A percentile compares a stretch with the other conserved stretches of the same genome.
These are phyloP conservation scores for Corydoras sp. DNA, from an alignment of 2,113 vertebrate genomes.

Conservation along the genomic window DNA sequence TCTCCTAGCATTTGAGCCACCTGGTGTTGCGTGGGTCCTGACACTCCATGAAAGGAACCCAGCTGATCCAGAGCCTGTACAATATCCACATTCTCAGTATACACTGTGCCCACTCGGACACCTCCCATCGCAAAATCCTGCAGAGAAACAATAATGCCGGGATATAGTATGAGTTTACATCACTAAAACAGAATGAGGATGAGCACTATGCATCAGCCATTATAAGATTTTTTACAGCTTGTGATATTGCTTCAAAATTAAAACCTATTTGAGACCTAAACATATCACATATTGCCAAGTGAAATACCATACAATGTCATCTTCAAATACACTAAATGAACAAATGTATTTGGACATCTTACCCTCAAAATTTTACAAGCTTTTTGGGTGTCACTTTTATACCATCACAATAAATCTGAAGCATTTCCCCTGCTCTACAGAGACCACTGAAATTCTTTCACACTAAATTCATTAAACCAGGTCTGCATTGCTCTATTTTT, in stretches of 20 bases:
- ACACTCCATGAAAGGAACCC: slow-evolving; percentile 77
- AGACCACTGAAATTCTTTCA: too few relatives aligned
- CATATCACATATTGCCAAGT: too few relatives aligned
- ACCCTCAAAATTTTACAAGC: too few relatives aligned
- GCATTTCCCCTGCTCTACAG: too few relatives aligned
- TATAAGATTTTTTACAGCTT: neutral
- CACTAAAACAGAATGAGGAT: neutral
- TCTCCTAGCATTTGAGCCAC: slow-evolving; percentile 82
- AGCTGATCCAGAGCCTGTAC: slow-evolving; percentile 76
- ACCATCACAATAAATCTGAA: too few relatives aligned
- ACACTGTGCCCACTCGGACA: slow-evolving; percentile 80
- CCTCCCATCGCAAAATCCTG: slow-evolving; percentile 91
- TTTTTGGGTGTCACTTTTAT: too few relatives aligned
- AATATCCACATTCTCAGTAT: slow-evolving; percentile 81
- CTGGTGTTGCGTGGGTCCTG: slow-evolving; percentile 80
- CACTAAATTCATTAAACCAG: too few relatives aligned
- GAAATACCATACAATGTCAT: too few relatives aligned
- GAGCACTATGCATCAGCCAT: neutral
- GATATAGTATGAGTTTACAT: neutral
- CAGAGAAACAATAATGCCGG: slow-evolving; percentile 16
- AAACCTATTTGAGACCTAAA: too few relatives aligned
- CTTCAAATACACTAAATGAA: too few relatives aligned
- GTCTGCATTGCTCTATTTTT: too few relatives aligned
- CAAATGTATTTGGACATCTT: too few relatives aligned
- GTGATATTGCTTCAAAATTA: neutral